Percentiles rank a stretch among this genome's conserved stretches.
phyloP scores from a whole-genome alignment of 2,113 vertebrate genomes.

The Larimichthys polyactis region DNA sequence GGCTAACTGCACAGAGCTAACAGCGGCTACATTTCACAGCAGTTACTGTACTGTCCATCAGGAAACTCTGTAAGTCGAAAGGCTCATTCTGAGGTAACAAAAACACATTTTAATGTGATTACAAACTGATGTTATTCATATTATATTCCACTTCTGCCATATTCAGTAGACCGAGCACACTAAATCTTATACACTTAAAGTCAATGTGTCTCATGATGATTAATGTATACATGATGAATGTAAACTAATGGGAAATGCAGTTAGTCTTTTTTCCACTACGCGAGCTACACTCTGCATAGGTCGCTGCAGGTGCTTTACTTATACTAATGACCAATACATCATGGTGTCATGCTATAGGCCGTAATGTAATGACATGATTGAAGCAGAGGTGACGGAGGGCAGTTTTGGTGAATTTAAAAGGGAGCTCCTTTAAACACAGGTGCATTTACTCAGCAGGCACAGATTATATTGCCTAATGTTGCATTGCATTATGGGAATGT shows the following conservation, averaged over 20 bases:
- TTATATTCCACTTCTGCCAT: too few species aligned
- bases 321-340: neutral
- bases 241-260: conserved; percentile 7
- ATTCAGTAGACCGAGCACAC: neutral
- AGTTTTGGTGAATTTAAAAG: neutral
- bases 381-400: neutral
- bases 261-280: neutral
- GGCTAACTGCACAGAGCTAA: too few species aligned
- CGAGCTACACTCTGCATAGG: neutral
- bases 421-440: neutral
- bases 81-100: too few species aligned
- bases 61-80: too few species aligned
- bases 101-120: too few species aligned
- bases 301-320: conserved; percentile 5
- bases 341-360: neutral
- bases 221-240: neutral
- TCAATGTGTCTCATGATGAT: neutral
- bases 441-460: neutral
- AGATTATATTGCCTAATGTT: neutral
- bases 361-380: neutral
- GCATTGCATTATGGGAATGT: neutral
- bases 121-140: too few species aligned
- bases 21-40: too few species aligned
- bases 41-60: too few species aligned
- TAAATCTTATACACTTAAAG: neutral